Evolutionary conservation across 2,113 vertebrate species (phyloP).

Genomic region (Mormyrus iriodes): DNA sequence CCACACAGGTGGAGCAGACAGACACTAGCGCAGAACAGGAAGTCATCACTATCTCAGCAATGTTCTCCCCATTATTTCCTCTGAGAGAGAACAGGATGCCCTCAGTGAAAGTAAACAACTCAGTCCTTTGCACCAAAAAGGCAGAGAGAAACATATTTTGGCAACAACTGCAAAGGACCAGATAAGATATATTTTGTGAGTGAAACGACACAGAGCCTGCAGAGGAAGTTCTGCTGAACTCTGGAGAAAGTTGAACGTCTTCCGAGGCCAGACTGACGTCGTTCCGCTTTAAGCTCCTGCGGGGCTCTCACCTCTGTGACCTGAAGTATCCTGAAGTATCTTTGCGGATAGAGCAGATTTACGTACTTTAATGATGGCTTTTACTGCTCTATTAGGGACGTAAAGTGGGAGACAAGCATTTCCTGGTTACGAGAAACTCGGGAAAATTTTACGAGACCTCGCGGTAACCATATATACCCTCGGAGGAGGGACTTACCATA

Average conservation of each 20-base stretch:
- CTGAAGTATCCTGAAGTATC: background rate
- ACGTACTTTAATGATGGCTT: background rate
- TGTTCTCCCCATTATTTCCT: constrained; percentile 13
- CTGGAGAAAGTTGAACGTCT: background rate
- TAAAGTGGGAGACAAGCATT: background rate
- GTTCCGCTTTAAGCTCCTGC: background rate
- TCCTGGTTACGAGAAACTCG: background rate
- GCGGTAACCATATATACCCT: background rate
- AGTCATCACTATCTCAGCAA: background rate
- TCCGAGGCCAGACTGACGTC: background rate
- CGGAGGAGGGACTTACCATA: background rate
- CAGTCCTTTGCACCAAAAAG: background rate
- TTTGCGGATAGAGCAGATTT: background rate
- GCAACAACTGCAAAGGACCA: background rate
- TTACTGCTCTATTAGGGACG: background rate
- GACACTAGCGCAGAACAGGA: background rate
- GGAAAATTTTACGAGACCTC: background rate
- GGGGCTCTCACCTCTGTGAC: background rate
- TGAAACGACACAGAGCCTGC: background rate
- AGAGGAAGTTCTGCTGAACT: background rate
- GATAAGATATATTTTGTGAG: constrained; percentile 1
- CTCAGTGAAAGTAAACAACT: background rate
- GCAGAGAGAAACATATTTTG: background rate
- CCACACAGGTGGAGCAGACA: background rate
- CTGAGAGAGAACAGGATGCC: background rate